Base-by-base conservation (phyloP, 1,140 invertebrate species). In the Pogonus chalceus region DNA sequence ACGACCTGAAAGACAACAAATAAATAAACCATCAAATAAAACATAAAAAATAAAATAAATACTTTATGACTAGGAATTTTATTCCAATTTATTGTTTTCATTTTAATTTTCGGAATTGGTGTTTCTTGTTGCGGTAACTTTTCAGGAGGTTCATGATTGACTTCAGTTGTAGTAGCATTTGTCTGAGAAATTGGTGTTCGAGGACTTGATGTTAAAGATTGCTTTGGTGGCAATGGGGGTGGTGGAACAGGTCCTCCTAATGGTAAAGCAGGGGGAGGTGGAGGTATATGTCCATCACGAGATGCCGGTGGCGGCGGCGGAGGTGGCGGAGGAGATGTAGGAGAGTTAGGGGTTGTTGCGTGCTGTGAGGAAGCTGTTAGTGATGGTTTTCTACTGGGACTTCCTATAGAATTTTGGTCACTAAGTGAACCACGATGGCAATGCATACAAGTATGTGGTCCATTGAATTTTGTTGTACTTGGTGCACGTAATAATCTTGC, bases 11-110 rank as follows among this genome's bases (percentile, higher is more conserved):
- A 58, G 23, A 43, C 53, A 9, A 20, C 9, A 39, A 23, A 21
- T 50, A 16, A 20, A 21, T 23, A 48, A 3, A 47, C 20, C 35
- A 21, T 4, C 7, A 16, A 21, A 31, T 18, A 18, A 18, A 7
- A 47, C 22, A 46, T n/a, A 16, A 50, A 21, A 20, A 22, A 56
- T 21, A 35, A 35, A 7, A 54, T 52, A 46, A 39, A 2, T 61
- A 85, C 84, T 72, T 90, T 90, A 65, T 85, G 85, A 68, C 84
- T 86, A 2, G 90, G 88, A 62, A 95, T 92, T 70, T 93, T 93
- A 66, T 88, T 90, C 91, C 91, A 94, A 67, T 95, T 95, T 55
- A 94, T 84, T 2, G 91, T 92, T 71, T 92, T 92, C 91, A 94
- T 92, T 68, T 93, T 93, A n/a, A 86, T 80, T 70, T 88, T 88